Conservation (phyloP, 2,797 vertebrate species). For the Phoxinus dragarum region DNA sequence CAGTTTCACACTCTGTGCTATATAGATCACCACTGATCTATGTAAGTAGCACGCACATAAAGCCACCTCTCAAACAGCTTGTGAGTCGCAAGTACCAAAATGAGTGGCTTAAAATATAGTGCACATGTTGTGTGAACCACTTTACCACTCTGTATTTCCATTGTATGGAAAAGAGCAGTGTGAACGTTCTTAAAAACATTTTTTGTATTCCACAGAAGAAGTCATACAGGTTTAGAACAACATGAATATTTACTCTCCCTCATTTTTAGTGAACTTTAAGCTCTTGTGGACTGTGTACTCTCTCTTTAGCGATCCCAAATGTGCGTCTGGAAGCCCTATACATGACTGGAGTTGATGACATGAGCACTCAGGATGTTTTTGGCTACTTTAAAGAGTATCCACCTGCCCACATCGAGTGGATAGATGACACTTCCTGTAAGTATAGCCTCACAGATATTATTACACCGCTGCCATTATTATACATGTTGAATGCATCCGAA, state of each 20-base stretch:
- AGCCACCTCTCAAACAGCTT: no score
- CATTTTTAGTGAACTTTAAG: neutral
- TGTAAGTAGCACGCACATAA: no score
- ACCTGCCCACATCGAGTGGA: conserved; percentile 97
- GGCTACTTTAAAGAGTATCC: conserved; percentile 95
- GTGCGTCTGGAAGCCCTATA: conserved; percentile 91
- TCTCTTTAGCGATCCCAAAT: conserved; percentile 85
- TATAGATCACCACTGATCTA: no score
- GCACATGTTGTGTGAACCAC: neutral
- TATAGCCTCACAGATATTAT: conserved; percentile 41
- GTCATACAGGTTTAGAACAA: neutral
- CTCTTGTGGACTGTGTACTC: neutral
- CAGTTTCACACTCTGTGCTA: no score
- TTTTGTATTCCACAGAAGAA: neutral
- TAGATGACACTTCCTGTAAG: conserved; percentile 96
- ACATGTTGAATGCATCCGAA: neutral
- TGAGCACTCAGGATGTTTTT: conserved; percentile 97
- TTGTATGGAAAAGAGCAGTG: neutral
- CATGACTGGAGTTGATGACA: conserved; percentile 92
- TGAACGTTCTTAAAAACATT: neutral
- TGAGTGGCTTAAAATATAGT: neutral
- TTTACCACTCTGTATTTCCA: neutral
- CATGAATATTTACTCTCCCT: neutral
- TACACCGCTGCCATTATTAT: neutral
- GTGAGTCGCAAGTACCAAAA: no score